Conservation (phyloP, 2,113 vertebrate species). For the Nymphicus hollandicus region DNA sequence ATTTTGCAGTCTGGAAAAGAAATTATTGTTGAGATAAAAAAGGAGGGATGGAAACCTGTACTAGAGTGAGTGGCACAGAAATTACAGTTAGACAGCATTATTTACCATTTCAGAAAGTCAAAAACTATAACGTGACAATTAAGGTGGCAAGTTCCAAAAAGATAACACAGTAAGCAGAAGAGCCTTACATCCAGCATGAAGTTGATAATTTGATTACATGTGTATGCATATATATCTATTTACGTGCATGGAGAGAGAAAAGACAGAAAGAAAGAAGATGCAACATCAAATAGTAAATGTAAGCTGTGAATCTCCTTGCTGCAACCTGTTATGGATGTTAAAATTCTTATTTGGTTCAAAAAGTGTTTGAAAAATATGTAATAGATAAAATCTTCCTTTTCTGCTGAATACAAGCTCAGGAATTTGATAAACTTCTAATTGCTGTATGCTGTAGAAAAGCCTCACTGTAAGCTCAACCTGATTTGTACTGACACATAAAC, state of each 20-base stretch:
- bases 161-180: neutral
- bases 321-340: neutral
- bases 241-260: neutral
- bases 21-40: rapidly evolving
- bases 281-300: too few species aligned
- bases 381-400: neutral
- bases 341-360: neutral
- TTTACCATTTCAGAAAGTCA: neutral
- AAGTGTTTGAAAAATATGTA: neutral
- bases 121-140: neutral
- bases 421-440: neutral
- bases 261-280: neutral
- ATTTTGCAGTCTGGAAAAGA: neutral
- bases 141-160: neutral
- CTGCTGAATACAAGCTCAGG: neutral
- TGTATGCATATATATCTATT: neutral
- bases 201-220: neutral
- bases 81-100: neutral
- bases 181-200: neutral
- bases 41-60: neutral
- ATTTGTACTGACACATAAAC: neutral
- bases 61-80: rapidly evolving
- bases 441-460: neutral
- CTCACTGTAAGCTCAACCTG: neutral
- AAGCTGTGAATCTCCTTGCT: neutral